phyloP scores from a whole-genome alignment of 1,140 invertebrate species.

The Scaptomyza graminum region DNA sequence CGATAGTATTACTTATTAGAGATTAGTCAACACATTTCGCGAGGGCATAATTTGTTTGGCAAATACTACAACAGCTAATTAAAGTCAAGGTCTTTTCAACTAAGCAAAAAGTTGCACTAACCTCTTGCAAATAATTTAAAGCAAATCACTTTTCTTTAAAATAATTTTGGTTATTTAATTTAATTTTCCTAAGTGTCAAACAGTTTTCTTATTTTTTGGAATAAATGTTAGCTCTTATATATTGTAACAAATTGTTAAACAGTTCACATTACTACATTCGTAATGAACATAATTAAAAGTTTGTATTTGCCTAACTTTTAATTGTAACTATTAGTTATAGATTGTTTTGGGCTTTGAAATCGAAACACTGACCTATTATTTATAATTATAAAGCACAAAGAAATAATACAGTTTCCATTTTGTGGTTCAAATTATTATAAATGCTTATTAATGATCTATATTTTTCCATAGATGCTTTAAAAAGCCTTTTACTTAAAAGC shows the following conservation, averaged over 20 bases:
- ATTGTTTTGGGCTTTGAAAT: constrained; percentile 1
- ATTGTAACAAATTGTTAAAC: not conserved
- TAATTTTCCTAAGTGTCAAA: too few relatives aligned
- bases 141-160: not conserved
- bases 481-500: too few relatives aligned
- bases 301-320: not conserved
- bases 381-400: not conserved
- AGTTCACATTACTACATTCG: not conserved
- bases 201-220: too few relatives aligned
- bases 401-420: not conserved
- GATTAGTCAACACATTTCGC: constrained; percentile 31
- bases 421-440: not conserved
- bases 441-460: too few relatives aligned
- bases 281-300: not conserved
- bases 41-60: constrained; percentile 8
- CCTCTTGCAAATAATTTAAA: too few relatives aligned
- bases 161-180: not conserved
- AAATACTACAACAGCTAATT: constrained; percentile 22
- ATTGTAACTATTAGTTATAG: not conserved
- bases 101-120: not conserved
- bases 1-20: constrained; percentile 1
- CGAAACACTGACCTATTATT: not conserved
- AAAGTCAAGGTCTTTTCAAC: constrained; percentile 13
- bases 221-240: too few relatives aligned
- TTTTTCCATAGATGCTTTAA: too few relatives aligned